Evolutionary conservation across 2,113 vertebrate species (phyloP).

Genomic region (Coptodon rendalli): DNA sequence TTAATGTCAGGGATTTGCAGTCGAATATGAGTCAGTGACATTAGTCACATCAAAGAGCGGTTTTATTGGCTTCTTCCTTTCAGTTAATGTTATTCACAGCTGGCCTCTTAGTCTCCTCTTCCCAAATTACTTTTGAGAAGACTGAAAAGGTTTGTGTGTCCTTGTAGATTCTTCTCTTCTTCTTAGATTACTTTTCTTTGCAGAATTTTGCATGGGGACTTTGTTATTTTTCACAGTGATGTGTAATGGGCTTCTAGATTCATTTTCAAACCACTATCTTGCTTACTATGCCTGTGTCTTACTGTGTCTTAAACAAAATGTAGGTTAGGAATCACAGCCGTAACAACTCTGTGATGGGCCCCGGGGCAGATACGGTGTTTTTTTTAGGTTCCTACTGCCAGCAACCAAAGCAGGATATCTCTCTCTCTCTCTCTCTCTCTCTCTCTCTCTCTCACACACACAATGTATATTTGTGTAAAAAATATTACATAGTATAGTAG

Average conservation of each 20-base stretch:
- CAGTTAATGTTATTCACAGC: conserved; percentile 21
- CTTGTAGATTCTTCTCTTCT: background rate
- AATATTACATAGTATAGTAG: background rate
- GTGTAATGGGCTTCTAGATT: background rate
- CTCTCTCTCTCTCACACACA: background rate
- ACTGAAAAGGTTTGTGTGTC: background rate
- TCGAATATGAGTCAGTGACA: conserved; percentile 35
- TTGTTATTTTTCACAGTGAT: background rate
- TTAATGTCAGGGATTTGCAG: conserved; percentile 53
- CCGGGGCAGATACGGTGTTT: background rate
- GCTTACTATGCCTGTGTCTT: background rate
- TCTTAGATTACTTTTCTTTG: background rate
- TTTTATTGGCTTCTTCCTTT: conserved; percentile 29
- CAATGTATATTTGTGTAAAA: background rate
- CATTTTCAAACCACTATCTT: background rate
- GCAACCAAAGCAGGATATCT: background rate
- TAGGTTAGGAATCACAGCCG: background rate
- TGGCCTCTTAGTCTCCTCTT: background rate
- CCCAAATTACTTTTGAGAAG: background rate
- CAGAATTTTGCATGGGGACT: background rate
- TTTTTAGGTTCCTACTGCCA: background rate
- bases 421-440: background rate
- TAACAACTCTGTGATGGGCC: background rate
- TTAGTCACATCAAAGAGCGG: conserved; percentile 32
- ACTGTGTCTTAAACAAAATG: background rate